A percentile compares a stretch with the other conserved stretches of the same genome.
Conservation (phyloP, 2,797 vertebrate species). For the Typhlichthys eigenmanni region DNA sequence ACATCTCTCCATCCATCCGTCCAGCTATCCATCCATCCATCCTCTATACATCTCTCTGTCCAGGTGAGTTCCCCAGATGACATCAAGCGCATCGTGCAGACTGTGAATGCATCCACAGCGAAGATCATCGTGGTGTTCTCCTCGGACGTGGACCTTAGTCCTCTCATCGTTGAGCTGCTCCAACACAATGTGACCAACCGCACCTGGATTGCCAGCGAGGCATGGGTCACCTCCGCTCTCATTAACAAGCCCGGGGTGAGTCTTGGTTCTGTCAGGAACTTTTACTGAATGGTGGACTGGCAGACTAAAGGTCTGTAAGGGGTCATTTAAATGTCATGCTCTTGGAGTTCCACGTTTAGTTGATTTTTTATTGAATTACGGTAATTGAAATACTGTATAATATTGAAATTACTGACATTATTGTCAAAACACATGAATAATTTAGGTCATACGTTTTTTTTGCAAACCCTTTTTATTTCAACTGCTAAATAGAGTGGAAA, state of each 20-base stretch:
- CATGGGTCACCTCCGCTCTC: constrained; percentile 85
- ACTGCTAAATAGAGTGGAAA: too few species aligned
- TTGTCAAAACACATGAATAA: too few species aligned
- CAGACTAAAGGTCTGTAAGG: neutral
- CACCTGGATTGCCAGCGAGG: constrained; percentile 87
- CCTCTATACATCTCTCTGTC: neutral
- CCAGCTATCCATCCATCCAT: neutral
- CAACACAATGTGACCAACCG: constrained; percentile 80
- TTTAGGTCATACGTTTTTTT: too few species aligned
- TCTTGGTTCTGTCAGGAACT: neutral
- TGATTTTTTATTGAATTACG: too few species aligned
- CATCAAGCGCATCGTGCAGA: constrained; percentile 74
- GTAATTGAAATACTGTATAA: too few species aligned
- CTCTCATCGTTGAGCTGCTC: constrained; percentile 77
- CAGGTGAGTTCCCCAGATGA: constrained; percentile 69
- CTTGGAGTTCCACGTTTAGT: too few species aligned
- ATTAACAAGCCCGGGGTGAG: constrained; percentile 77
- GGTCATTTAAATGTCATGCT: too few species aligned
- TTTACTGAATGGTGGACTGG: neutral
- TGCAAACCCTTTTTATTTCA: too few species aligned
- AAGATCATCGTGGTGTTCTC: constrained; percentile 86
- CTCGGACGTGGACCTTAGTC: constrained; percentile 85
- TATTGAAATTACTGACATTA: too few species aligned
- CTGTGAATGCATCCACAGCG: constrained; percentile 74
- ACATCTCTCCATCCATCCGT: neutral